These are phyloP conservation scores for Meloidogyne exigua DNA, from an alignment of 1,140 invertebrate species.

Conservation along the genomic window DNA sequence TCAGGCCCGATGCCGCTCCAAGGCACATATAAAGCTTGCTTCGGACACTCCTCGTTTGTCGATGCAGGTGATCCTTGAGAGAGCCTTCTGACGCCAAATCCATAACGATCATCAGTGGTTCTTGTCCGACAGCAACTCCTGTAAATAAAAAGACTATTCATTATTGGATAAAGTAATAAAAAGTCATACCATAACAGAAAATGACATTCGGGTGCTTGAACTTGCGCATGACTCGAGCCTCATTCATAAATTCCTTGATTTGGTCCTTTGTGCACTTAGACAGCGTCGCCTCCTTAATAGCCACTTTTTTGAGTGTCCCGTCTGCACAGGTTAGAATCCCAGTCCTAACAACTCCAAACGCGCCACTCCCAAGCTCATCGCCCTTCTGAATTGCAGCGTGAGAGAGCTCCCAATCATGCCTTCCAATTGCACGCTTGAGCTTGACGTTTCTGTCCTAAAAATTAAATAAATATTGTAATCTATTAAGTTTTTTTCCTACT, in stretches of 20 bases:
- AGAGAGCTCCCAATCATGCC: conserved; percentile 4
- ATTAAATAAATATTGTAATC: neutral
- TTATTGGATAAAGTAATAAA: neutral
- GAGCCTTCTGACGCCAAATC: conserved; percentile 31
- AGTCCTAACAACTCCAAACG: neutral
- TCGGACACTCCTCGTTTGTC: neutral
- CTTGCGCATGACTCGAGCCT: conserved; percentile 43
- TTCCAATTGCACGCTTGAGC: neutral
- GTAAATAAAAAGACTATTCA: too few species aligned
- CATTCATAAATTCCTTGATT: conserved; percentile 44
- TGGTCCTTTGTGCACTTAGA: neutral
- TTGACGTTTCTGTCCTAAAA: neutral
- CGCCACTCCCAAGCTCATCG: neutral
- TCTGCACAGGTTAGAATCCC: neutral
- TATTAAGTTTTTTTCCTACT: neutral
- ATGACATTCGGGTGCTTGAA: conserved; percentile 38
- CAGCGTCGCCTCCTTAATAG: too few species aligned
- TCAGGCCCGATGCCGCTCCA: conserved; percentile 28
- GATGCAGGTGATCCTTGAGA: conserved; percentile 27
- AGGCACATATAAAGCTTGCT: conserved; percentile 35
- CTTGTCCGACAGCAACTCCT: conserved; percentile 39
- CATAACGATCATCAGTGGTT: conserved; percentile 43
- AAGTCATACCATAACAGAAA: conserved; percentile 19
- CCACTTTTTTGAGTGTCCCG: too few species aligned
- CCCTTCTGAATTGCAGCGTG: neutral